Base-by-base conservation (phyloP, 2,888 invertebrate species). In the Caenorhabditis sp. region DNA sequence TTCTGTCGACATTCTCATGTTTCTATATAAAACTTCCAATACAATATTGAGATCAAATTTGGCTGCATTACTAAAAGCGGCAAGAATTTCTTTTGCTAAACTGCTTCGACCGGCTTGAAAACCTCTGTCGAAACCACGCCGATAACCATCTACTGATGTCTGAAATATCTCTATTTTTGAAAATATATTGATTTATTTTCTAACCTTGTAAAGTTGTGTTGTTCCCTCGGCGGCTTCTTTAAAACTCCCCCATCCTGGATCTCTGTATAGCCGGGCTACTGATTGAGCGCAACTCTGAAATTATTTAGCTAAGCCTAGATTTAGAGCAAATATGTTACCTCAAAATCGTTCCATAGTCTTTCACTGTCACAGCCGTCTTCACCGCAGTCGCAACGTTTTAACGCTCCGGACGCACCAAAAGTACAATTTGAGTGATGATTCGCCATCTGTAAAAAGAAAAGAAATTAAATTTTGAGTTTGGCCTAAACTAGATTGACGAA, bases 161-260 rank as follows among this genome's bases (percentile, higher is more conserved):
- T 79, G 51, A 24, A 70, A 69, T 12, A 21, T 19, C 5, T 6
- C 31, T 31, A 31, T 10, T 4, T 31, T 31, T 31, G 10, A 31
- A 31, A 31, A 6, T n/a, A n/a, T n/a, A n/a, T n/a, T n/a, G n/a
- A n/a, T n/a, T n/a, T 12, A 26, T 12, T 12, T 1, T 36, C 78
- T 65, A 36, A 79, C 82, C 73, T 83, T 83, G 66, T 86, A 86
- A 26, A 86, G 70, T 58, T 84, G 85, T 17, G 86, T 86, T 5
- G 85, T 84, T 27, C 81, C 77, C 21, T 82, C 83, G 27, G 86
- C 86, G 19, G 85, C 82, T 10, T 81, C 73, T 61, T 84, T 81
- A 23, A 85, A 74, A 21, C 67, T 80, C 31, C 75, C 66, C 84
- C 84, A 85, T 24, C 76, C 76, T 17, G 77, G 59, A 31, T 81